Conservation (phyloP, 2,113 vertebrate species). For the Paracanthobrama guichenoti region DNA sequence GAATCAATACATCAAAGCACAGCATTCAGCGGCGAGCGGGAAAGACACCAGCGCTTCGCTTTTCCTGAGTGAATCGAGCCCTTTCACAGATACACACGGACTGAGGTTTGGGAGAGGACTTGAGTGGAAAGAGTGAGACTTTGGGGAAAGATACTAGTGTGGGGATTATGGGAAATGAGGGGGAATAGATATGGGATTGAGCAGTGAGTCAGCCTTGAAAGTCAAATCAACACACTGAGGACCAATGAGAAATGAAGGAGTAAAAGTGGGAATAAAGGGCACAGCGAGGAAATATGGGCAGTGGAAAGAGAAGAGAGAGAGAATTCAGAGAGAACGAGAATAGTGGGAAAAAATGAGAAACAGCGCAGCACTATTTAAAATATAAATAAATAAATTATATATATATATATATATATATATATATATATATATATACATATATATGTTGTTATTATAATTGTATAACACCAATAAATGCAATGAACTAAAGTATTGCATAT, state of each 20-base stretch:
- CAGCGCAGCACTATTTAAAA: not conserved
- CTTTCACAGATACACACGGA: not conserved
- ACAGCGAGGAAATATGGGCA: not conserved
- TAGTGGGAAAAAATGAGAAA: not conserved
- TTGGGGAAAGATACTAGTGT: conserved; percentile 1
- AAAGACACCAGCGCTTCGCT: not conserved
- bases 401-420: no score
- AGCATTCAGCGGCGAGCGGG: not conserved
- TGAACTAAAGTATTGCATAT: no score
- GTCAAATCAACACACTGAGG: not conserved
- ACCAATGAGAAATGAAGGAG: not conserved
- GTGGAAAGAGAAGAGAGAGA: not conserved
- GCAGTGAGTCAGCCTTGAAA: conserved; percentile 25
- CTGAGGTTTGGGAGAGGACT: not conserved
- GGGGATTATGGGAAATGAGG: conserved; percentile 18
- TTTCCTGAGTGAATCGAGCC: not conserved
- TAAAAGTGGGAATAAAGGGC: not conserved
- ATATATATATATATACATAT: no score
- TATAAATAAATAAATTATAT: no score
- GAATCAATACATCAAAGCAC: not conserved
- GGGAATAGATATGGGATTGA: conserved; percentile 8
- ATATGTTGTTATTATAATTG: no score
- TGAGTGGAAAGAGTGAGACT: conserved; percentile 24
- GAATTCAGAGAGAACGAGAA: not conserved
- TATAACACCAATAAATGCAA: no score